Conservation (phyloP, 64 coral and sea anemone species). For the Montipora capricornis region DNA sequence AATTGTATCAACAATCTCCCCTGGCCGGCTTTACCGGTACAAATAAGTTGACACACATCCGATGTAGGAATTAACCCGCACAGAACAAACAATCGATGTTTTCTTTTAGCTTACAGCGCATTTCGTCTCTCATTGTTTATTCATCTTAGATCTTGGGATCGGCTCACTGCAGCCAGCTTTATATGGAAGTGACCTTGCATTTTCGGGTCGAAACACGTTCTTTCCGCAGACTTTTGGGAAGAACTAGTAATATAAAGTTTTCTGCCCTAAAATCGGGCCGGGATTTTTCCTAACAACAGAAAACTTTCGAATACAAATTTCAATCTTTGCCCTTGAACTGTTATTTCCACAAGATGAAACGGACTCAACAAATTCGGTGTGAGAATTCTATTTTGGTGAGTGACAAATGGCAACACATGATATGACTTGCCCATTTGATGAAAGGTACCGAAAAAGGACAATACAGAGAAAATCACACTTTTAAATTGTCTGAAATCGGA, state of each 20-base stretch:
- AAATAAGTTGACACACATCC: background rate
- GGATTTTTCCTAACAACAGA: background rate
- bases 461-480: background rate
- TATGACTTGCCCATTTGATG: background rate
- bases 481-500: background rate
- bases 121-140: constrained; percentile 43
- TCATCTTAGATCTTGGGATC: constrained; percentile 20
- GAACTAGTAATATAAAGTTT: background rate
- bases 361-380: background rate
- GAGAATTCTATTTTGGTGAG: background rate
- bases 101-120: constrained; percentile 53
- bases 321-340: background rate
- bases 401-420: background rate
- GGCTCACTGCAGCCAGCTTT: constrained; percentile 17
- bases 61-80: background rate
- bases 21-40: background rate
- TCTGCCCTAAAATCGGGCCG: background rate
- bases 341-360: background rate
- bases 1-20: background rate
- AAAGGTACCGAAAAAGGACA: background rate
- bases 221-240: background rate
- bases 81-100: constrained; percentile 40
- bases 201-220: constrained; percentile 23
- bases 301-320: background rate
- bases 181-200: constrained; percentile 18